Evolutionary conservation across 2,888 invertebrate species (phyloP), one percentile per base, ranked within the genome.

Genomic region (Dermolepida albohirtum): DNA sequence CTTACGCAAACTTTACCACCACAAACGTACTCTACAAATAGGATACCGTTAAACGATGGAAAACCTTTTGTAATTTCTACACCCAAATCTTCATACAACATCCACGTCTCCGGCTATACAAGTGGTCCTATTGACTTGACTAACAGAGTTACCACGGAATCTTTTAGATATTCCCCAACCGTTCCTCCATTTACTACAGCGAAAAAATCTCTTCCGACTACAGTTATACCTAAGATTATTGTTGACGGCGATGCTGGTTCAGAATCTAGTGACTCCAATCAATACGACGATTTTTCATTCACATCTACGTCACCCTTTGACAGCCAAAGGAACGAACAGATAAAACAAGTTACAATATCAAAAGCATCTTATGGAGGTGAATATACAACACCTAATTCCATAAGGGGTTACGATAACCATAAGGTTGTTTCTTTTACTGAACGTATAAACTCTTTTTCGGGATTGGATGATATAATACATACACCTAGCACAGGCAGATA

Each of bases 11-110:
- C 66, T 2, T 66, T 57, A 11, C 55, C 69, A 5, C 80, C 81
- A 4, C 80, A 81, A 68, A 78, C 80, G 55, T 74, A 79, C 29
- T 79, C 81, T 10, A 81, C 80, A 0, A 79, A 80, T 47, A 52
- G 57, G 27, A 59, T 66, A 66, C 73, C 81, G 2, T 76, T 82
- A 11, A 82, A 82, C 66, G 81, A 78, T 59, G 81, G 82, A 2
- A 78, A 78, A 73, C 81, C 81, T 1, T 82, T 82, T 66, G 68
- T 82, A 4, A 80, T 81, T 7, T 70, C 72, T 1, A 71, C 72
- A 0, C 73, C 72, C 2, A 73, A 72, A 64, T 59, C 71, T 6
- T 27, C 40, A 14, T 51, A 70, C 22, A 64, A 67, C 7, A 67
- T 64, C 16, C 63, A 64, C 11, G 41, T 63, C 11, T 41, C 17